Evolutionary conservation across 2,113 vertebrate genomes (phyloP), one percentile per base, ranked within the genome.

Genomic region (Ascaphus truei): DNA sequence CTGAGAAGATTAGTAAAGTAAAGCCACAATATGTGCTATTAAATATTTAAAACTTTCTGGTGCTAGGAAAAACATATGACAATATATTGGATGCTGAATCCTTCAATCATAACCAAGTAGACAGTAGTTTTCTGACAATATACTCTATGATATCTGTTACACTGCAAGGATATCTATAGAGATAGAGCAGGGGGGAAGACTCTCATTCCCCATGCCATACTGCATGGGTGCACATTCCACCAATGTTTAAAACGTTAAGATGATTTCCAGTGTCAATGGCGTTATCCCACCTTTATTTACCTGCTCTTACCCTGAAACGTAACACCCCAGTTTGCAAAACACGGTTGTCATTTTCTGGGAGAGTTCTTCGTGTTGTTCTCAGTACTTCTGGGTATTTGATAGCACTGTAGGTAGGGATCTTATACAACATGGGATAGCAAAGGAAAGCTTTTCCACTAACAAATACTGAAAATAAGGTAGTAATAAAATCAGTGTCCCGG

Each of bases 271-370:
- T 50, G 39, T 62, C 53, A 22, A 26, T 62, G 41, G 26, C 55
- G 26, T 81, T 74, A 76, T 74, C 73, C 79, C 68, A 77, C 79
- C 76, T 79, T 75, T 77, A 53, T 77, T 83, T 80, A 83, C 81
- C 78, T 83, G 79, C n/a, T n/a, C n/a, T 71, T 39, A 48, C 59
- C 72, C 60, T 76, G 76, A 73, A 83, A 79, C 3, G 65, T 43
- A 77, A 80, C 71, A 58, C 79, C 72, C 37, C 26, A 64, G 62
- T 57, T 76, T 60, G 58, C 62, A 73, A 62, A 84, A 71, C 48
- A 52, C 55, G 2, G 41, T 51, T n/a, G 67, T 30, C 13, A 36
- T 39, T 66, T 37, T 31, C 61, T 36, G 61, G 34, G 48, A 72
- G 25, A 7, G 0, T 47, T 78, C 39, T 56, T 50, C 71, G 76